Base-by-base conservation (phyloP, 2,888 invertebrate genomes). In the Xestia sexstrigata region DNA sequence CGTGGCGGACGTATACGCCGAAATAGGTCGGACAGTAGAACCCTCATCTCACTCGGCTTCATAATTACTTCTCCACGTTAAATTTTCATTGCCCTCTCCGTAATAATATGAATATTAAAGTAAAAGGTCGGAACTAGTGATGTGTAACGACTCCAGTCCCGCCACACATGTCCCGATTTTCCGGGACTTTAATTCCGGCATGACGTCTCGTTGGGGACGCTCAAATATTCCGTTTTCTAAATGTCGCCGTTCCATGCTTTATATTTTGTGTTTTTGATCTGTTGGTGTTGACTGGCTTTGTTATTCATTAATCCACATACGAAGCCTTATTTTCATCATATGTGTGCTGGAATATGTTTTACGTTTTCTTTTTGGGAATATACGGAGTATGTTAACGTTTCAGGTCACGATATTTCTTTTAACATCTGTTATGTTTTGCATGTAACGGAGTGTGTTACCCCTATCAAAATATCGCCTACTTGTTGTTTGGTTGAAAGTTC, bases 91-190 rank as follows among this genome's bases (percentile, higher is more conserved):
- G 89, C 86, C 83, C 84, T 74, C 88, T 79, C 78, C 79, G 83
- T 86, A 89, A 89, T 89, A 89, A 87, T 89, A 89, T 89, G 89
- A 89, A 89, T 89, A 89, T 88, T 89, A 88, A 88, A 88, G 89
- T 83, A 84, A 85, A 89, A 85, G 89, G 85, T 85, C 79, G 78
- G 82, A 85, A 82, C 88, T 88, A 89, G 89, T 89, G 88, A 84
- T 88, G 88, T 80, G 87, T 67, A 84, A 79, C 72, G 79, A 76
- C 78, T 85, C 76, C 63, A 62, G 67, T 70, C 74, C 83, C 80
- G 81, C 42, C 87, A 87, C 83, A 83, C 73, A 76, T 83, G 85
- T 78, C 70, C 80, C 81, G 88, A 88, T 88, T 88, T 89, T 87
- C 88, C 86, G 89, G 88, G 86, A 88, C 78, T 85, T 81, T 87